Evolutionary conservation across 2,888 invertebrate genomes (phyloP), one percentile per base, ranked within the genome.

Genomic region (Calameuta filiformis): DNA sequence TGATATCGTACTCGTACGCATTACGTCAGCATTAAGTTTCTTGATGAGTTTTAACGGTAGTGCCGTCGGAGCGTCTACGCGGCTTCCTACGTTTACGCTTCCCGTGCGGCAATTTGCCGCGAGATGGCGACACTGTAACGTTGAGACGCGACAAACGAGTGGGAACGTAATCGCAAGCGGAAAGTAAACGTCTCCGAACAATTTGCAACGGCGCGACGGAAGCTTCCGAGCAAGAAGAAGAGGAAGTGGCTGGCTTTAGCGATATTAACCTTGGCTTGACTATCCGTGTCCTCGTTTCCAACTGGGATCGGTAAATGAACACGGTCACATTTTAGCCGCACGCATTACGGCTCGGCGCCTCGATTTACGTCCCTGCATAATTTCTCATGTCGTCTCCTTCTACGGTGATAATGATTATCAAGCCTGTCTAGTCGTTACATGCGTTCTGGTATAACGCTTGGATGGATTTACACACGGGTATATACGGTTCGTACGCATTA

Each of bases 261-360:
- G 56, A 56, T 56, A 56, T 56, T 56, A 56, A 56, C 56, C 56
- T 23, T 56, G 56, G 56, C 56, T 56, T 23, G 23, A 56, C 23
- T 56, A 23, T 2, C 56, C 23, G 23, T 23, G 56, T 56, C 56
- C 56, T 56, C 23, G 9, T 56, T 23, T 56, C 56, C 56, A 23
- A 15, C 56, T 9, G 56, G 71, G 34, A 71, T 71, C 71, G 71
- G 71, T 34, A 71, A 71, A 71, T 34, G 71, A 71, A 71, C 71
- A 34, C 71, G 33, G 71, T 71, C 33, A 4, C 31, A 71, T 71
- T 71, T 71, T 15, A 34, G 33, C 31, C 71, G 12, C 33, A 34
- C 71, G 71, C 71, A 34, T 31, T 33, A 23, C 23, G 56, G 9
- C 23, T 9, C 6, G 15, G 23, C 56, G 56, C 23, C 56, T 56